Evolutionary conservation across 1,140 invertebrate genomes (phyloP), one percentile per base, ranked within the genome.

Genomic region (Papilio xuthus): DNA sequence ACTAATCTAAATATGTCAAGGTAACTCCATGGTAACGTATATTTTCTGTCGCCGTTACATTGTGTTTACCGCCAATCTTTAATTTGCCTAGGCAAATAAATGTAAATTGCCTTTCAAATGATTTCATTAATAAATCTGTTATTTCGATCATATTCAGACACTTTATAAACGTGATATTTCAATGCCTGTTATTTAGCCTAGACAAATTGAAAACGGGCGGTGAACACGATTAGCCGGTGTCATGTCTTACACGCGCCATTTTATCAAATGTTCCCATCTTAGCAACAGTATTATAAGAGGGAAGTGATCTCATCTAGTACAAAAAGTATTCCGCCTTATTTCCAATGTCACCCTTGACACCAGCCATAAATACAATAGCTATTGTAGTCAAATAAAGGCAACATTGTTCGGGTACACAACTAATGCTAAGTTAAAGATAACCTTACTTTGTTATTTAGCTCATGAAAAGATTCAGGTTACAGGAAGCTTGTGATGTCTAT

Each of bases 21-120:
- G 60, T 67, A 28, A 28, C 13, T 32, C 60, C 26, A 67, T 67
- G 26, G 60, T 67, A 67, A 67, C 60, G 50, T 53, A 53, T 20
- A 53, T 53, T 20, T 53, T 20, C 18, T 53, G 50, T 53, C n/a
- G 20, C 50, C 50, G 50, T 6, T 8, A 53, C 18, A 53, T n/a
- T 2, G 0, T 20, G n/a, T n/a, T 9, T n/a, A 2, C 0, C n/a
- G 18, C 1, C 50, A 1, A 0, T 8, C 9, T 20, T n/a, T 53
- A 53, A 53, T 53, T n/a, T 53, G 7, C 18, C 50, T 53, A 53
- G n/a, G 18, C 44, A 47, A 18, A 47, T 47, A 6, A n/a, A n/a
- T n/a, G n/a, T n/a, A n/a, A n/a, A n/a, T n/a, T n/a, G n/a, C 12
- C 12, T 44, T 0, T 13, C 12, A 10, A 42, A 1, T 1, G 12